Evolutionary conservation across 2,797 vertebrate genomes (phyloP).

Genomic region (Helarctos malayanus): DNA sequence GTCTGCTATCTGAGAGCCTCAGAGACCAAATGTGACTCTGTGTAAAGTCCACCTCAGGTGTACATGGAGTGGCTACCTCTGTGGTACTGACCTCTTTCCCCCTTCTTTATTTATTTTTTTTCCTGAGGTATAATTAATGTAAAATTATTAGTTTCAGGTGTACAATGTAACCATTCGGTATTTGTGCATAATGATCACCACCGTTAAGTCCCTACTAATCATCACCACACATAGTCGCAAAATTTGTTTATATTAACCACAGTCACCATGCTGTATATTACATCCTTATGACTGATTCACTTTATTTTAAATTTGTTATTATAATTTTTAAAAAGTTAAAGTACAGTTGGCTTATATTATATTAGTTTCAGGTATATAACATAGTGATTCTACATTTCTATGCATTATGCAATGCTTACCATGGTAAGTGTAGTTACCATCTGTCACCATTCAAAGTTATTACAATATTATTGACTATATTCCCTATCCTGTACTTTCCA

Average conservation of each 20-base stretch:
- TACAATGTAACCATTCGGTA: neutral
- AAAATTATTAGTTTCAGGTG: neutral
- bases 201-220: neutral
- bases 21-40: conserved; percentile 10
- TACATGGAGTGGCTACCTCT: neutral
- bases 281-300: neutral
- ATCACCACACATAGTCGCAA: neutral
- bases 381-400: neutral
- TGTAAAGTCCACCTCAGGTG: neutral
- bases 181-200: neutral
- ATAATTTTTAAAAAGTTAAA: neutral
- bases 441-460: neutral
- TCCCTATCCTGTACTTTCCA: neutral
- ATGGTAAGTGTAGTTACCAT: neutral
- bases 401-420: neutral
- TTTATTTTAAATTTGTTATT: neutral
- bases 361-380: neutral
- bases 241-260: neutral
- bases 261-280: neutral
- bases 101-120: neutral
- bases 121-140: neutral
- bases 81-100: neutral
- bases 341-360: neutral
- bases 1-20: neutral
- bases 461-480: neutral